These are phyloP conservation scores for Hypomecis atomaria DNA, from an alignment of 2,888 invertebrate species.

Conservation along the genomic window DNA sequence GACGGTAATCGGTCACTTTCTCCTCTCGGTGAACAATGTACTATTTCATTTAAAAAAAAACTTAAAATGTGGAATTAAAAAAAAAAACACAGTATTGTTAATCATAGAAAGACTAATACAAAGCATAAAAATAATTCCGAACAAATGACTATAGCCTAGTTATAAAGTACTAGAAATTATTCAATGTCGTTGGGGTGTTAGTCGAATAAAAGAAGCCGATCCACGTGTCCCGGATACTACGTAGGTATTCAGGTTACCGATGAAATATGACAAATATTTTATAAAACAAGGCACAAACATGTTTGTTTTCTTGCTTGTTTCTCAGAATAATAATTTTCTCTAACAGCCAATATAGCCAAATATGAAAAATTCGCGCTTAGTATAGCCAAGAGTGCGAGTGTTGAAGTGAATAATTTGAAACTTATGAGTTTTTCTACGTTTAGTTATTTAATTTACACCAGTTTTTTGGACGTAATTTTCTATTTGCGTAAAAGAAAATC, in stretches of 20 bases:
- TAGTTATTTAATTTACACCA: not conserved
- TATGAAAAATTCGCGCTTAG: not conserved
- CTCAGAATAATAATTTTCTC: not conserved
- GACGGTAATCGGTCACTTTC: too few species aligned
- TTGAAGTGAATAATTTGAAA: too few species aligned
- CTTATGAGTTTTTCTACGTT: not conserved
- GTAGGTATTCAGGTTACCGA: slow-evolving; percentile 19
- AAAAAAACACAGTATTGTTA: not conserved
- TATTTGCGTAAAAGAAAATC: too few species aligned
- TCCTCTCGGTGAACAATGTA: too few species aligned
- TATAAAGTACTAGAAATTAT: slow-evolving; percentile 24
- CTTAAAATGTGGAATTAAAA: too few species aligned
- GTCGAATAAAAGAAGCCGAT: slow-evolving; percentile 28
- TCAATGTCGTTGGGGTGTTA: slow-evolving; percentile 17
- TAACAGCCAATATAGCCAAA: not conserved
- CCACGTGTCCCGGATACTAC: slow-evolving; percentile 46
- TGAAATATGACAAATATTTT: slow-evolving; percentile 8
- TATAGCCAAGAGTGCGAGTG: too few species aligned
- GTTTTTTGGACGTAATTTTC: too few species aligned
- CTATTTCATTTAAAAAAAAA: too few species aligned
- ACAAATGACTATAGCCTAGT: slow-evolving; percentile 16
- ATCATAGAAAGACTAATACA: slow-evolving; percentile 2
- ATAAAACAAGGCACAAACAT: not conserved
- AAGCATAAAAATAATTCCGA: slow-evolving; percentile 1
- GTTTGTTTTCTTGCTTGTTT: not conserved